These are phyloP conservation scores for Perca flavescens DNA, from an alignment of 2,113 vertebrate species.

Conservation along the genomic window DNA sequence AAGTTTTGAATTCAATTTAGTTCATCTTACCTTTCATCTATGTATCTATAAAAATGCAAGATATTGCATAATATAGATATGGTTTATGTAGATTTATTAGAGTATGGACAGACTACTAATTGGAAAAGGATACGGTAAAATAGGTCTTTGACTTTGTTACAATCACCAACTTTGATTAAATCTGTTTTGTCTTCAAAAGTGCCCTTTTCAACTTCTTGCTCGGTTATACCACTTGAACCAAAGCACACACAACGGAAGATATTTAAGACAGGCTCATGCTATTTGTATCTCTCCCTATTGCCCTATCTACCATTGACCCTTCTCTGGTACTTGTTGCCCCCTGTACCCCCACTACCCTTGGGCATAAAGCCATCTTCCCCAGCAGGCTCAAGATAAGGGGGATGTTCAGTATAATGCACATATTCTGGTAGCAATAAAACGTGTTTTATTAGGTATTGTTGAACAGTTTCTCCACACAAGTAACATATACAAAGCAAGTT, in stretches of 20 bases:
- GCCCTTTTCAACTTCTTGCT: not conserved
- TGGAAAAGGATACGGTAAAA: not conserved
- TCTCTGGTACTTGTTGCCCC: not conserved
- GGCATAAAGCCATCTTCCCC: not conserved
- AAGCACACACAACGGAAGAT: not conserved
- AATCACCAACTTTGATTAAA: not conserved
- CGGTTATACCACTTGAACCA: not conserved
- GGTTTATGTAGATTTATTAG: not conserved
- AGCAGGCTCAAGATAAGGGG: not conserved
- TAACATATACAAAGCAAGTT: slow-evolving; percentile 42
- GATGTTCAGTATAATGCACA: not conserved
- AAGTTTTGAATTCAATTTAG: not conserved
- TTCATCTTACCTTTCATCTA: not conserved
- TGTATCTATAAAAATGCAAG: not conserved
- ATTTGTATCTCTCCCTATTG: not conserved
- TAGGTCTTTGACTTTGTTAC: not conserved
- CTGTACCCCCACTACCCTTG: not conserved
- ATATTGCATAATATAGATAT: not conserved
- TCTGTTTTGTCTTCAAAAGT: not conserved
- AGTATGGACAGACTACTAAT: not conserved
- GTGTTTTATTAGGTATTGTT: slow-evolving; percentile 56
- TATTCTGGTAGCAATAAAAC: not conserved
- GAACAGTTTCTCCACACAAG: slow-evolving; percentile 34
- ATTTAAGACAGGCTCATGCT: not conserved
- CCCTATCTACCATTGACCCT: not conserved